These are phyloP conservation scores for Drosophila nigromelanica DNA, from an alignment of 1,140 invertebrate genomes.

Conservation along the genomic window DNA sequence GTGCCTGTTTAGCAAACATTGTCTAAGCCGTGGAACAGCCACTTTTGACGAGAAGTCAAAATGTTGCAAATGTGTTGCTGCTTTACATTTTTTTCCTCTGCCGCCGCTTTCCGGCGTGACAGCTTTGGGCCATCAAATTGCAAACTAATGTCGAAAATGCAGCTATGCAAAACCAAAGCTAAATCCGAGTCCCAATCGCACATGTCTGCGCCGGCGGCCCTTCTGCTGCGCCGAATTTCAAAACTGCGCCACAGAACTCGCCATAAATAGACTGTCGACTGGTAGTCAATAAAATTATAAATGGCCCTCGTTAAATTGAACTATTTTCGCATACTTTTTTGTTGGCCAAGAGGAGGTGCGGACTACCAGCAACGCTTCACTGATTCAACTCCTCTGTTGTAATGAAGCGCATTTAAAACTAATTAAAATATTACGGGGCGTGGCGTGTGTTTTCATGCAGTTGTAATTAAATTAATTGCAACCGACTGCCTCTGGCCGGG, in stretches of 20 bases:
- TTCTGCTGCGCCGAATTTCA: slow-evolving; percentile 72
- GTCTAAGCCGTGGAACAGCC: slow-evolving; percentile 37
- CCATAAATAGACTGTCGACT: slow-evolving; percentile 35
- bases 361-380: slow-evolving; percentile 48
- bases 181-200: slow-evolving; percentile 43
- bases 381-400: slow-evolving; percentile 39
- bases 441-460: slow-evolving; percentile 63
- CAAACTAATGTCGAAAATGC: slow-evolving; percentile 73
- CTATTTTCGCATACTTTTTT: slow-evolving; percentile 56
- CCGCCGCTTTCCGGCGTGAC: slow-evolving; percentile 59
- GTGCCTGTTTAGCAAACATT: slow-evolving; percentile 78
- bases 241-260: slow-evolving; percentile 61
- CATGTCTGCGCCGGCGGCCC: slow-evolving; percentile 62
- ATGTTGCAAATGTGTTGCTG: slow-evolving; percentile 68
- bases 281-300: slow-evolving; percentile 78
- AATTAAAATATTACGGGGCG: slow-evolving; percentile 75
- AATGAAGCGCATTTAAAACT: slow-evolving; percentile 65
- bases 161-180: slow-evolving; percentile 32
- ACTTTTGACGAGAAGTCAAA: slow-evolving; percentile 73
- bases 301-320: slow-evolving; percentile 72
- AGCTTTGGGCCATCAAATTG: slow-evolving; percentile 69
- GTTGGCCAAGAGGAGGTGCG: neutral
- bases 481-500: slow-evolving; percentile 19
- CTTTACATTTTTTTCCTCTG: slow-evolving; percentile 36
- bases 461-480: slow-evolving; percentile 74